Evolutionary conservation across 2,888 invertebrate species (phyloP), one percentile per base, ranked within the genome.

Genomic region (Metallyticus violacea): DNA sequence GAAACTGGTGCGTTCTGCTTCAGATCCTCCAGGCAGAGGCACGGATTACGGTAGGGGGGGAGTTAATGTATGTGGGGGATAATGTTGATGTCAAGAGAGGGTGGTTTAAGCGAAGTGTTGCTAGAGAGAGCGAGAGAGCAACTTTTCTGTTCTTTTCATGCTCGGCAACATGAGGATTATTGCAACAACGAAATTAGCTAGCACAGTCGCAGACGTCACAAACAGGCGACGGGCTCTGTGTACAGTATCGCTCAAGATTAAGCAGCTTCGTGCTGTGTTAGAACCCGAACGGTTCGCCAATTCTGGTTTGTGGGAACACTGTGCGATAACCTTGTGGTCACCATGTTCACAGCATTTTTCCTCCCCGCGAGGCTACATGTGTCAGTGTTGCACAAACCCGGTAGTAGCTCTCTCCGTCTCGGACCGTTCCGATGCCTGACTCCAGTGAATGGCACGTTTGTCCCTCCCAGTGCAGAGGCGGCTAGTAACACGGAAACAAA

Each of bases 371-470:
- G 15, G 9, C 9, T 40, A 79, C 30, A 1, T 83, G 77, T n/a
- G 30, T n/a, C 83, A 25, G 22, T 83, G n/a, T 28, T 83, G 83
- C 83, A 77, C 81, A 26, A 1, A 79, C 28, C 27, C 28, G 29
- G 30, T 81, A 22, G 22, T 22, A 22, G 30, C 40, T 26, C 26
- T 28, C 5, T 77, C 29, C 76, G 77, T 83, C 77, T 83, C 77
- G 83, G 83, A 83, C 77, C 83, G 88, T 88, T 88, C 88, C 88
- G 85, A 87, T 88, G 88, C 88, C 88, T 88, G 88, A 85, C 86
- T 87, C 80, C 86, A 85, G 83, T 88, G 88, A 88, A 88, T 88
- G 86, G 88, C 81, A 81, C 88, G 88, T 88, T 88, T 88, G 88
- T 88, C 88, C 85, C 84, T 80, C 81, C 29, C 26, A 40, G 77